These are phyloP conservation scores for Drosophila mercatorum DNA, from an alignment of 2,888 invertebrate genomes.

Conservation along the genomic window DNA sequence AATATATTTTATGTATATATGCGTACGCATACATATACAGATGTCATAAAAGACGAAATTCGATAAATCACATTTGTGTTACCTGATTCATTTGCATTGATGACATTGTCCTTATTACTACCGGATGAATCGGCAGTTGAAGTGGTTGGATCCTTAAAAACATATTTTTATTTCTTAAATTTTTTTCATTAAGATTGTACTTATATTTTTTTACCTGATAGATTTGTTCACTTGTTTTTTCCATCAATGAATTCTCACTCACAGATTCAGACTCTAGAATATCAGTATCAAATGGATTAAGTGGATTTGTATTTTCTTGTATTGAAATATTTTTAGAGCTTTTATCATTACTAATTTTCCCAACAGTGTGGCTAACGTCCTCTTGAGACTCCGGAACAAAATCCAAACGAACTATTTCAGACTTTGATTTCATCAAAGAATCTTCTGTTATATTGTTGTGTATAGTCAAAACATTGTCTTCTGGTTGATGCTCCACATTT, in stretches of 20 bases:
- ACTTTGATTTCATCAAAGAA: no score
- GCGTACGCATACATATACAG: no score
- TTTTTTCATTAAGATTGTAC: background rate
- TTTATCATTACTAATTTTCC: background rate
- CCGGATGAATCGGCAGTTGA: background rate
- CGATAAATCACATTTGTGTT: no score
- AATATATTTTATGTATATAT: no score
- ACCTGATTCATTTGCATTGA: background rate
- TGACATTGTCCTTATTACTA: background rate
- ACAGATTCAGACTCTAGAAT: background rate
- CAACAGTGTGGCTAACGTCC: background rate
- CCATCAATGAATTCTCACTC: background rate
- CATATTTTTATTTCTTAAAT: background rate
- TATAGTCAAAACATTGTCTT: background rate
- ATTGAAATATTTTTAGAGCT: background rate
- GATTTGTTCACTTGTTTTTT: background rate
- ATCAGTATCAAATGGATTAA: background rate
- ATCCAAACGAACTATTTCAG: background rate
- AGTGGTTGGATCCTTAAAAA: background rate
- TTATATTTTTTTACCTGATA: background rate
- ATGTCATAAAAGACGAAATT: no score
- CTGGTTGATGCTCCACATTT: background rate
- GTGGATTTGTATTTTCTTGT: background rate
- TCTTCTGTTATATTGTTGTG: background rate
- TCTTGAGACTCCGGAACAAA: background rate